Percentiles rank a stretch among this genome's conserved stretches.
Conservation (phyloP, 23 tunicate species). For the Halocynthia roretzi region DNA sequence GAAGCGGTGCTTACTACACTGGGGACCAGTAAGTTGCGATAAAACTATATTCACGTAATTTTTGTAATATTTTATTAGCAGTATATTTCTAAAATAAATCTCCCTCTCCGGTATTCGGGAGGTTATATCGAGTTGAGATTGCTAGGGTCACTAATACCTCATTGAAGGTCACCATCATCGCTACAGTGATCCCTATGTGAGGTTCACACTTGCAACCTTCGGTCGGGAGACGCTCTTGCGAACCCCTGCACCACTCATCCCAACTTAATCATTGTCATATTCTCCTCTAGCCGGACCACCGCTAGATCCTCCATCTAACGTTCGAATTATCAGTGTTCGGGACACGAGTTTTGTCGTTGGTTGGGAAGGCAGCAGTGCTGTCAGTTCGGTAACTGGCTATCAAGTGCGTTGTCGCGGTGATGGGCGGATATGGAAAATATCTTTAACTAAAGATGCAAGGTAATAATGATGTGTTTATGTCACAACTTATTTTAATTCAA, state of each 20-base stretch:
- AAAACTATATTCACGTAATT: not conserved
- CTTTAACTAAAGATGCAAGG: constrained; percentile 19
- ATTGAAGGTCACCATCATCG: too few species aligned
- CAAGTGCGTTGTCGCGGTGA: constrained; percentile 14
- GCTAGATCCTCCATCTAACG: constrained; percentile 36
- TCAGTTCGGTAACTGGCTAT: constrained; percentile 43
- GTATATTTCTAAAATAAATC: too few species aligned
- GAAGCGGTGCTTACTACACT: constrained; percentile 19
- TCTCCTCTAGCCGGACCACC: constrained; percentile 33
- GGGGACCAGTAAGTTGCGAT: constrained; percentile 15
- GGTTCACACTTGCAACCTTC: too few species aligned
- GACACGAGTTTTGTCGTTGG: constrained; percentile 39
- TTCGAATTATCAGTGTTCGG: constrained; percentile 29
- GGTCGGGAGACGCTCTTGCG: too few species aligned
- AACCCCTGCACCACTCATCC: too few species aligned
- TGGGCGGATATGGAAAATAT: constrained; percentile 19
- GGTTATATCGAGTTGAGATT: too few species aligned
- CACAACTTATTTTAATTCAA: too few species aligned
- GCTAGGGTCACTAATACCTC: too few species aligned
- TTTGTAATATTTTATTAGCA: not conserved
- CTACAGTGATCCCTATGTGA: too few species aligned
- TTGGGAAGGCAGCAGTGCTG: constrained; percentile 46
- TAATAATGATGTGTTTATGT: too few species aligned
- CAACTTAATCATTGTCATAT: not conserved
- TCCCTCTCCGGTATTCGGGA: not conserved